Evolutionary conservation across 2,113 vertebrate species (phyloP).

Genomic region (Synchiropus splendidus): DNA sequence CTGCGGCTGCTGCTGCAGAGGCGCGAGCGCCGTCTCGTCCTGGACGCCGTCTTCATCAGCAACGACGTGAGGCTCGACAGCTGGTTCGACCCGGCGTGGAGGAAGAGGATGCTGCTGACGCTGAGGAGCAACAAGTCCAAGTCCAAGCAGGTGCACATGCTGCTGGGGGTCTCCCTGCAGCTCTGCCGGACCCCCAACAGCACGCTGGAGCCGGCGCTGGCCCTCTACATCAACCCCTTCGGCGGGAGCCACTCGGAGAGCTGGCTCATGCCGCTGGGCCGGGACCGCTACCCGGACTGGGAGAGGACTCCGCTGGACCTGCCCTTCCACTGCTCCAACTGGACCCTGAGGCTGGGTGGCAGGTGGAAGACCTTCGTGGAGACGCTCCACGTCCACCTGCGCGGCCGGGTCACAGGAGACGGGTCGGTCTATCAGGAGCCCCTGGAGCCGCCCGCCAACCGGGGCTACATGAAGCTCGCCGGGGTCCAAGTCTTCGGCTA

Average conservation of each 20-base stretch:
- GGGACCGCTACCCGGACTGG: slow-evolving; percentile 73
- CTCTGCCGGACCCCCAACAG: slow-evolving; percentile 78
- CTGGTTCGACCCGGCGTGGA: slow-evolving; percentile 77
- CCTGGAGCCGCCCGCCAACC: slow-evolving; percentile 61
- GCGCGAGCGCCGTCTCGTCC: slow-evolving; percentile 63
- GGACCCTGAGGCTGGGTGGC: slow-evolving; percentile 73
- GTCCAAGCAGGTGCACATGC: slow-evolving; percentile 74
- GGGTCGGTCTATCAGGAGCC: slow-evolving; percentile 67
- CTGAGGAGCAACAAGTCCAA: slow-evolving; percentile 78
- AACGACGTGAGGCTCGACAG: slow-evolving; percentile 72
- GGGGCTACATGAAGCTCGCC: slow-evolving; percentile 78
- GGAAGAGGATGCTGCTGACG: slow-evolving; percentile 75
- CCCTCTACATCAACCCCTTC: slow-evolving; percentile 74
- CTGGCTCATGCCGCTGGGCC: slow-evolving; percentile 75
- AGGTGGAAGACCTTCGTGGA: slow-evolving; percentile 80
- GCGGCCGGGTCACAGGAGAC: slow-evolving; percentile 66
- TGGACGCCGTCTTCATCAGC: slow-evolving; percentile 76
- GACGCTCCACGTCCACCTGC: slow-evolving; percentile 74
- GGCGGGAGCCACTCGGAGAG: slow-evolving; percentile 76
- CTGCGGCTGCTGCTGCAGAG: slow-evolving; percentile 70
- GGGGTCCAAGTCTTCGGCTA: slow-evolving; percentile 75
- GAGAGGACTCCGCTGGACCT: slow-evolving; percentile 74
- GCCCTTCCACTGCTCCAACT: slow-evolving; percentile 73
- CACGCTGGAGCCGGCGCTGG: slow-evolving; percentile 71
- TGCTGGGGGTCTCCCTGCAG: slow-evolving; percentile 72